Evolutionary conservation across 23 tunicate species (phyloP), one percentile per base, ranked within the genome.

Genomic region (Styela clava): DNA sequence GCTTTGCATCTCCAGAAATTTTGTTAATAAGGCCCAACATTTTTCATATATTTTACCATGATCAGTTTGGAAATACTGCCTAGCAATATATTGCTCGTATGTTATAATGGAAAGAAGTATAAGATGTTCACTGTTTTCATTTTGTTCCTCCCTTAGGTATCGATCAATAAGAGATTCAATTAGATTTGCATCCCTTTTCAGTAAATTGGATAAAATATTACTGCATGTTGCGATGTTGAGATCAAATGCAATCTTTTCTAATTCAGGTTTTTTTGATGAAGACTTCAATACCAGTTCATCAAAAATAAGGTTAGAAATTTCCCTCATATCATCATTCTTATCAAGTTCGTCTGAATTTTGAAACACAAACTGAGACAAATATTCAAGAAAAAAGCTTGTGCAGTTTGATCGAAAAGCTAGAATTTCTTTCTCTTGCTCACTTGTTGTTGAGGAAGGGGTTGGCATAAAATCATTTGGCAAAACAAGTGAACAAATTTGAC

Each of bases 371-470:
- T 83, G 76, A 2, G 90, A 71, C 34, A 86, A 62, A 81, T 86
- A 86, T 73, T 81, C 85, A 73, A 86, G 67, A 52, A 86, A 86
- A 37, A 86, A 86, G 62, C 90, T 86, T 32, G 90, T 86, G 85
- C 85, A 68, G 81, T 63, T 33, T 5, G 67, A 34, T 61, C 73
- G 76, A 31, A 86, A 86, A 5, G 2, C 51, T 34, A 52, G 74
- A 73, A 72, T 34, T 31, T 81, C 74, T 35, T 35, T 74, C 34
- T 34, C 33, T 31, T 81, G 81, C 20, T 86, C 82, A 24, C 34
- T 29, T 16, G 81, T 63, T 2, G 81, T 52, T 22, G 24, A 1
- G 9, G 65, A 18, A 26, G 85, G 85, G 73, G 34, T 26, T 1
- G 74, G 7, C 27, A 7, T 1, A 68, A 62, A 89, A 62, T 79